These are phyloP conservation scores for Lamellibrachia columna DNA, from an alignment of 2,888 invertebrate genomes.

Conservation along the genomic window DNA sequence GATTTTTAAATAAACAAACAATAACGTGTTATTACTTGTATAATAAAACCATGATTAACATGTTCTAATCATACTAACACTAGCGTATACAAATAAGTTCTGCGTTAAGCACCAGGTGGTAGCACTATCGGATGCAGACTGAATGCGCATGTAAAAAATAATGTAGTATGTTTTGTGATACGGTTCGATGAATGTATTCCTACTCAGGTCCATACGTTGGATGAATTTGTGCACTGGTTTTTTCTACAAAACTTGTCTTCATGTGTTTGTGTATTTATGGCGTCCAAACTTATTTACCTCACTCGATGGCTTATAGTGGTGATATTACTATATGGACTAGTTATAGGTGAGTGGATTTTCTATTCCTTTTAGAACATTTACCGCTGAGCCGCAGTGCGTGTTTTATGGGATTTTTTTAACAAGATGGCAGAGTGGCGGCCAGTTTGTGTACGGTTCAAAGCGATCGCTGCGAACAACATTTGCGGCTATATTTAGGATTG, in stretches of 20 bases:
- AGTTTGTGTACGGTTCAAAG: constrained; percentile 9
- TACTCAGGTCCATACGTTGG: constrained; percentile 23
- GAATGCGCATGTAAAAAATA: background rate
- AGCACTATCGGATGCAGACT: background rate
- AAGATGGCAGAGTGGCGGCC: constrained; percentile 16
- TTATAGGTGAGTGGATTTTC: constrained; percentile 19
- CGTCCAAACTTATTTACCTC: constrained; percentile 24
- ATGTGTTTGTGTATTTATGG: constrained; percentile 24
- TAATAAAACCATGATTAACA: too few species aligned
- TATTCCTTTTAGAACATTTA: constrained; percentile 17
- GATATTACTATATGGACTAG: constrained; percentile 18
- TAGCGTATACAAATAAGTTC: background rate
- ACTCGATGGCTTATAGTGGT: constrained; percentile 17
- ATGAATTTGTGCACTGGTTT: constrained; percentile 17
- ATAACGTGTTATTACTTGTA: too few species aligned
- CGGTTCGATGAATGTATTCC: constrained; percentile 22
- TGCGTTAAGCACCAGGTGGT: background rate
- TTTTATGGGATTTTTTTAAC: constrained; percentile 16
- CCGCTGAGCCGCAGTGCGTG: constrained; percentile 12
- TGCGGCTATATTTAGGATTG: background rate
- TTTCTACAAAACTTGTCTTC: constrained; percentile 20
- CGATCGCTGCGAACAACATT: constrained; percentile 10
- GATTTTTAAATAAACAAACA: too few species aligned
- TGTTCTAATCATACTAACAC: too few species aligned
- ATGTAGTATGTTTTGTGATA: constrained; percentile 19